These are phyloP conservation scores for Drusus annulatus DNA, from an alignment of 1,140 invertebrate genomes.

Conservation along the genomic window DNA sequence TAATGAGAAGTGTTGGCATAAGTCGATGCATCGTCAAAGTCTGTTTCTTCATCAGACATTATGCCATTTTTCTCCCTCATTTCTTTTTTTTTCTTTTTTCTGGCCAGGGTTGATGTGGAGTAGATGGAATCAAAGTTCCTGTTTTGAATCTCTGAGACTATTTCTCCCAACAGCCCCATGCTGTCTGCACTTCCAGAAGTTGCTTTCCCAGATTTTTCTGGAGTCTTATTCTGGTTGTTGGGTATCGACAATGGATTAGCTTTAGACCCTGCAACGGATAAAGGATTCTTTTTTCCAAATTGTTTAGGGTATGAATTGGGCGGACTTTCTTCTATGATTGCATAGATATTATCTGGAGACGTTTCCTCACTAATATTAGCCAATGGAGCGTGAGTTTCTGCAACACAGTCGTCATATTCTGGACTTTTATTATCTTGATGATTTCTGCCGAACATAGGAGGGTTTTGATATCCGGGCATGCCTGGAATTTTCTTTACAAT, in stretches of 20 bases:
- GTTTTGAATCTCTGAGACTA: slow-evolving; percentile 89
- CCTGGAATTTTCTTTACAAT: slow-evolving; percentile 60
- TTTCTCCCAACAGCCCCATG: slow-evolving; percentile 84
- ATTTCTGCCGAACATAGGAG: slow-evolving; percentile 61
- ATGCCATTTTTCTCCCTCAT: slow-evolving; percentile 61
- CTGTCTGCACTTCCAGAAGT: slow-evolving; percentile 72
- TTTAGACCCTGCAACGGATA: slow-evolving; percentile 30
- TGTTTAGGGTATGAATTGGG: slow-evolving; percentile 62
- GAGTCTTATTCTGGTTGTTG: slow-evolving; percentile 69
- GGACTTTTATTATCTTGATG: slow-evolving; percentile 62
- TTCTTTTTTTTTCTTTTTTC: slow-evolving; percentile 74
- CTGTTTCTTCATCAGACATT: slow-evolving; percentile 45
- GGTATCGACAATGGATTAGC: slow-evolving; percentile 59
- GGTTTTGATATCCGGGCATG: slow-evolving; percentile 72
- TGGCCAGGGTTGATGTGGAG: slow-evolving; percentile 78
- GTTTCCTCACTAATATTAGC: slow-evolving; percentile 76
- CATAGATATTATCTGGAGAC: slow-evolving; percentile 86
- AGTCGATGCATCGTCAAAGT: slow-evolving; percentile 64
- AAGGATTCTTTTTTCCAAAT: slow-evolving; percentile 56
- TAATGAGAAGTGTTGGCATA: slow-evolving; percentile 70
- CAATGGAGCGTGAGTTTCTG: slow-evolving; percentile 73
- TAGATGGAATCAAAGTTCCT: slow-evolving; percentile 90
- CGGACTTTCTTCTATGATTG: slow-evolving; percentile 85
- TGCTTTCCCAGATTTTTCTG: slow-evolving; percentile 62
- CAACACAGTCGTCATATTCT: slow-evolving; percentile 86